phyloP scores from a whole-genome alignment of 1,140 invertebrate species.

The Diabrotica virgifera region DNA sequence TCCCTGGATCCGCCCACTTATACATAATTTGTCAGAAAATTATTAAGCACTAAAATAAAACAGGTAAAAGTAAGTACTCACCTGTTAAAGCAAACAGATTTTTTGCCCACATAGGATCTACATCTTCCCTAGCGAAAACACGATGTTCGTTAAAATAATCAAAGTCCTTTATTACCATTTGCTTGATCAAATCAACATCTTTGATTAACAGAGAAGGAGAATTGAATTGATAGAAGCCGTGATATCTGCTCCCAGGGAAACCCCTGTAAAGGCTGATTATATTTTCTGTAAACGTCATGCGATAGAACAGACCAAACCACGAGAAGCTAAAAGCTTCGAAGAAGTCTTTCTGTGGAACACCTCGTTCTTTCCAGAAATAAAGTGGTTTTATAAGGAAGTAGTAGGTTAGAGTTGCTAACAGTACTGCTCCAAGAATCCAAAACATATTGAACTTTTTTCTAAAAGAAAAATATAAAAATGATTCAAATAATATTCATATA shows the following conservation, averaged over 20 bases:
- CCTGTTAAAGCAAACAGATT: conserved; percentile 55
- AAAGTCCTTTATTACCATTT: conserved; percentile 54
- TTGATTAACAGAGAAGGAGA: conserved; percentile 47
- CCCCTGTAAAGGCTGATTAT: no score
- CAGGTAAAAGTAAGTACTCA: conserved; percentile 23
- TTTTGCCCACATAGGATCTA: conserved; percentile 54
- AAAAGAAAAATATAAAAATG: no score
- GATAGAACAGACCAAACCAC: conserved; percentile 3
- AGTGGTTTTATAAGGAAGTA: not conserved
- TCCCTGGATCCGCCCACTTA: no score
- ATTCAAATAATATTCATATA: no score
- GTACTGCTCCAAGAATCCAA: no score
- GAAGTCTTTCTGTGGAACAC: conserved; percentile 1
- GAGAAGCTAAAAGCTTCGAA: not conserved
- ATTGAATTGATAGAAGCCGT: conserved; percentile 50
- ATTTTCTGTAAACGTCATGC: no score
- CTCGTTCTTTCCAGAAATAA: not conserved
- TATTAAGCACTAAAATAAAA: no score
- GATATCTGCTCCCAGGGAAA: conserved; percentile 31
- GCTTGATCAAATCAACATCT: conserved; percentile 52
- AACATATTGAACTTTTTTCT: no score
- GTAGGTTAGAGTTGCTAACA: not conserved
- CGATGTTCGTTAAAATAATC: conserved; percentile 51
- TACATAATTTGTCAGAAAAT: no score
- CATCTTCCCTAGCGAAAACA: conserved; percentile 47